Base-by-base conservation (phyloP, 1,140 invertebrate species). In the Chrysomallon squamiferum region DNA sequence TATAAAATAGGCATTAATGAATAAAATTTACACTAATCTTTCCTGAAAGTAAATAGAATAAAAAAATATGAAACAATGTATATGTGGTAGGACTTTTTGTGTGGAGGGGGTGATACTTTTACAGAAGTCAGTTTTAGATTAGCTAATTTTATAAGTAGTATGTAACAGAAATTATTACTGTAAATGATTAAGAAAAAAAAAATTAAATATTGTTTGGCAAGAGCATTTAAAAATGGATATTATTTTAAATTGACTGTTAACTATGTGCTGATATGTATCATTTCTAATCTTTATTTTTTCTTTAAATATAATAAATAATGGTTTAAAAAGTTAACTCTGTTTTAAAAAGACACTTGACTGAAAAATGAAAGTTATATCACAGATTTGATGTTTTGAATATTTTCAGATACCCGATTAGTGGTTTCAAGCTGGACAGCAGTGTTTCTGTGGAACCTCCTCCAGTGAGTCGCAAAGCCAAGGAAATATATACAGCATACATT, bases 401-500 rank as follows among this genome's bases (percentile, higher is more conserved):
- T 78, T 89, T 83, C 68, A 88, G 87, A 58, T 79, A 79, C 64
- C 81, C 80, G 22, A 77, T 79, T 41, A 87, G 84, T 77, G 81
- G 75, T n/a, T 87, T 89, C 69, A 82, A 84, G 22, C 76, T 85
- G 62, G 88, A 89, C 75, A 84, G 84, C 60, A 81, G 82, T 0
- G 82, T 80, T 68, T 65, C 88, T 84, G 88, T 88, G 71, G 84
- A 77, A 78, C 87, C 91, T 18, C 91, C 91, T 1, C 88, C 83
- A 6, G 90, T 93, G 18, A 88, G 87, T 27, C 85, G 87, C 59
- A 77, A 88, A 13, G 88, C 89, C 72, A 84, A 87, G 59, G 88
- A 88, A 71, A 89, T 93, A 67, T 93, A 93, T 78, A 85, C 88
- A 20, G 88, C 90, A 56, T 93, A 92, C 72, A 86, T 92, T 9